Evolutionary conservation across 2,113 vertebrate species (phyloP).

Genomic region (chimpanzee (Pan troglodytes)): NHGRI_mPanTro3-v2.1_pri NC_072404.2:54740001-54740500

Average conservation of each 20-base stretch:
- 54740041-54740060: background rate
- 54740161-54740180: too few species aligned
- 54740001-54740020: background rate
- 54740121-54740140: too few species aligned
- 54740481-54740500: accelerated
- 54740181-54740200: too few species aligned
- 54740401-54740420: background rate
- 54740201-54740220: too few species aligned
- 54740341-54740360: background rate
- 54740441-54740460: background rate
- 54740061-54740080: background rate
- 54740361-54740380: background rate
- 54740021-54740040: background rate
- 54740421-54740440: background rate
- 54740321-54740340: background rate
- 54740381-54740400: background rate
- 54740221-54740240: too few species aligned
- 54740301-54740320: background rate
- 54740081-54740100: background rate
- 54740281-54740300: too few species aligned
- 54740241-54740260: too few species aligned
- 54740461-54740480: background rate
- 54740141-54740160: too few species aligned
- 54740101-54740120: too few species aligned
- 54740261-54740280: too few species aligned